These are phyloP conservation scores for Pomatorhinus ruficollis DNA, from an alignment of 2,113 vertebrate genomes.

Conservation along the genomic window DNA sequence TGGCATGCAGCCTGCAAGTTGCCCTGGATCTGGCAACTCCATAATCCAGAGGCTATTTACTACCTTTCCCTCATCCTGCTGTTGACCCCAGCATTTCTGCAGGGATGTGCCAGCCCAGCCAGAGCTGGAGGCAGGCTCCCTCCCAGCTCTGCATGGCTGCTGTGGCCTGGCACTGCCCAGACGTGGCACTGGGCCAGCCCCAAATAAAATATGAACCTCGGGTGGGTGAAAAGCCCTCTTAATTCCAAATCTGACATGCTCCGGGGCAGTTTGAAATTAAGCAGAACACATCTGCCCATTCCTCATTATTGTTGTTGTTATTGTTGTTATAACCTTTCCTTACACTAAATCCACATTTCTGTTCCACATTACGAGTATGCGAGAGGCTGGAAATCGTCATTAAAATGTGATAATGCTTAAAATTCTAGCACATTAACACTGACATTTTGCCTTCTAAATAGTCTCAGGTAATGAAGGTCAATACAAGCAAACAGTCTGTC, in stretches of 20 bases:
- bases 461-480: slow-evolving; percentile 80
- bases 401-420: slow-evolving; percentile 75
- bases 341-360: slow-evolving; percentile 54
- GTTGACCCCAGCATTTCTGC: not conserved
- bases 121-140: not conserved
- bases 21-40: accelerated
- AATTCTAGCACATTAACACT: slow-evolving; percentile 72
- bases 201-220: not conserved
- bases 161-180: not conserved
- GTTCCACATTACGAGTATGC: slow-evolving; percentile 47
- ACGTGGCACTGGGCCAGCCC: not conserved
- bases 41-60: not conserved
- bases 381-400: slow-evolving; percentile 56
- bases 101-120: not conserved
- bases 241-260: slow-evolving; percentile 7
- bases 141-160: not conserved
- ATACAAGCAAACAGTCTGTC: slow-evolving; percentile 66
- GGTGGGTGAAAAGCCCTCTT: not conserved
- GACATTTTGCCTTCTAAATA: slow-evolving; percentile 78
- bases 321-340: slow-evolving; percentile 70
- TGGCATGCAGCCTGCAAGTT: not conserved
- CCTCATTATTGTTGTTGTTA: slow-evolving; percentile 52
- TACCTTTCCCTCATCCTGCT: not conserved
- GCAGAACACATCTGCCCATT: slow-evolving; percentile 40
- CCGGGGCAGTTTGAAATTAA: slow-evolving; percentile 28